A percentile compares a stretch with the other conserved stretches of the same genome.
These are phyloP conservation scores for Synergus umbraculus DNA, from an alignment of 2,888 invertebrate species.

Conservation along the genomic window DNA sequence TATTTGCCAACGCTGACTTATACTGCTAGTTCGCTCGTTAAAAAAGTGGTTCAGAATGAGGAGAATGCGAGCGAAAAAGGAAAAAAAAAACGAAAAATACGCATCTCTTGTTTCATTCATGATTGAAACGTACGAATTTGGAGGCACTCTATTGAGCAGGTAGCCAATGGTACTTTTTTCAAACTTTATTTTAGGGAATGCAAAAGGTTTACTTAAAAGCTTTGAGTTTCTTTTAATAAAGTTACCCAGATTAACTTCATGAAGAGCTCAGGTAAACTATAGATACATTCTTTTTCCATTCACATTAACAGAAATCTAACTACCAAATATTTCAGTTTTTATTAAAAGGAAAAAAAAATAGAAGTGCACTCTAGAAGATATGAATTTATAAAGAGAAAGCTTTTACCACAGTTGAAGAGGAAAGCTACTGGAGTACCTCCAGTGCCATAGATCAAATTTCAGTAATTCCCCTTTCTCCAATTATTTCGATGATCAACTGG, in stretches of 20 bases:
- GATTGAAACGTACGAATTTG: not conserved
- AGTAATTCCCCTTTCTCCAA: conserved; percentile 24
- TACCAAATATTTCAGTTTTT: too few relatives aligned
- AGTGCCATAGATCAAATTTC: conserved; percentile 14
- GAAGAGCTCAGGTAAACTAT: not conserved
- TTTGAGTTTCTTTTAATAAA: not conserved
- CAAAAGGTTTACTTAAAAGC: not conserved
- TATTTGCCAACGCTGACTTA: conserved; percentile 28
- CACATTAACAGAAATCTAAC: too few relatives aligned
- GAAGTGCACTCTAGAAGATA: not conserved
- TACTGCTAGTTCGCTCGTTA: conserved; percentile 27
- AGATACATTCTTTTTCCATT: too few relatives aligned
- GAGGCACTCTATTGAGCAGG: not conserved
- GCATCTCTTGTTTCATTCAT: conserved; percentile 7
- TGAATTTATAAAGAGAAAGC: not conserved
- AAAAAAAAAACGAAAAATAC: not conserved
- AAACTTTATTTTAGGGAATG: not conserved
- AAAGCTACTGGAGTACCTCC: not conserved
- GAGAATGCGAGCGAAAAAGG: conserved; percentile 5
- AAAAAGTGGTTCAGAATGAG: not conserved
- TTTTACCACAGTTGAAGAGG: not conserved
- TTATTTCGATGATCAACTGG: conserved; percentile 21
- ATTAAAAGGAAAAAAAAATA: too few relatives aligned
- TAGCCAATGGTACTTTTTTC: not conserved
- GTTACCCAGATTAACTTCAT: not conserved